phyloP scores from a whole-genome alignment of 2,888 invertebrate species.

The Cheilosia soror region DNA sequence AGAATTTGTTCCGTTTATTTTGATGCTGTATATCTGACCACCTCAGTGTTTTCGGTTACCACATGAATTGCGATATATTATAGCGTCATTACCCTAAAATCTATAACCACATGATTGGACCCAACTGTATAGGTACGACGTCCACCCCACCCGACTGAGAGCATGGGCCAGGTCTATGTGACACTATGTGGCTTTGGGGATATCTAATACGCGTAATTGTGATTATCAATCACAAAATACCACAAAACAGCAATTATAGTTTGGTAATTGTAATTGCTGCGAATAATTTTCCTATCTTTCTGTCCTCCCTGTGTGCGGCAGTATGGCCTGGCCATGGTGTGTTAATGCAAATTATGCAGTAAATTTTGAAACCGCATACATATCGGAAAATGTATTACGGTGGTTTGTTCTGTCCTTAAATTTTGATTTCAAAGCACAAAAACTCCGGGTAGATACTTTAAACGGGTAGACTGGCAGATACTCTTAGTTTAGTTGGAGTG shows the following conservation, averaged over 20 bases:
- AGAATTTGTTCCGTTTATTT: background rate
- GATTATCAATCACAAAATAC: slow-evolving; percentile 75
- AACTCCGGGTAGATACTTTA: background rate
- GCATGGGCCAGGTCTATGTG: slow-evolving; percentile 40
- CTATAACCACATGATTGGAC: slow-evolving; percentile 65
- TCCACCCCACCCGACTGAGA: background rate
- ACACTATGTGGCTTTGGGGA: slow-evolving; percentile 69
- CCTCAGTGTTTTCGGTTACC: slow-evolving; percentile 40
- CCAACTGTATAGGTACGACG: background rate
- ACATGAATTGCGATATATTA: slow-evolving; percentile 63
- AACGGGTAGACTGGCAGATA: background rate
- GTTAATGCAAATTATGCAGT: slow-evolving; percentile 75
- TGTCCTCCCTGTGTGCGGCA: background rate
- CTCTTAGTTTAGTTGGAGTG: too few species aligned
- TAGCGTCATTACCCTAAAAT: slow-evolving; percentile 57
- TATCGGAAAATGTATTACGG: slow-evolving; percentile 47
- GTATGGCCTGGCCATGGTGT: slow-evolving; percentile 38
- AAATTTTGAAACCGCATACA: slow-evolving; percentile 74
- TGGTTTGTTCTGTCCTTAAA: slow-evolving; percentile 50
- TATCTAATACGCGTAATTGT: slow-evolving; percentile 73
- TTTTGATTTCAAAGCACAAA: slow-evolving; percentile 35
- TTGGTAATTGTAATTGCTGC: slow-evolving; percentile 74
- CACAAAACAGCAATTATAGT: slow-evolving; percentile 76
- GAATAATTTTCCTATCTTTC: slow-evolving; percentile 65
- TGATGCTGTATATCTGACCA: slow-evolving; percentile 3